A percentile compares a stretch with the other conserved stretches of the same genome.
Evolutionary conservation across 1,140 invertebrate genomes (phyloP).

Genomic region (Zaprionus lachaisei): DNA sequence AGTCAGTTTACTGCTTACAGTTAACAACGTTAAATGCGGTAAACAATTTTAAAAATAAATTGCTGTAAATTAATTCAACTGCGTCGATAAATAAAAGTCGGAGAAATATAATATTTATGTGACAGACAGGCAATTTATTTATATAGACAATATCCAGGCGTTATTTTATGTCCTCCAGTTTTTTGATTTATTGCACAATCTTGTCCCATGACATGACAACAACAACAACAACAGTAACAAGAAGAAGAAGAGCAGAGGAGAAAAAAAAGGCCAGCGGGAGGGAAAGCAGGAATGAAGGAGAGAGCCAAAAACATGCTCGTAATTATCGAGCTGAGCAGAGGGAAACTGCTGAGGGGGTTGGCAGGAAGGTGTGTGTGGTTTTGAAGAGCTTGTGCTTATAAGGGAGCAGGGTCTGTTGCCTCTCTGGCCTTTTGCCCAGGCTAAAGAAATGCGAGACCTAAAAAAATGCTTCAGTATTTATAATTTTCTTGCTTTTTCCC

Average conservation of each 20-base stretch:
- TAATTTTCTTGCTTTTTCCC: constrained; percentile 13
- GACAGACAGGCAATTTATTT: constrained; percentile 33
- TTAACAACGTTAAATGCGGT: neutral
- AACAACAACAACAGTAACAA: constrained; percentile 18
- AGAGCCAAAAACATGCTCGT: constrained; percentile 39
- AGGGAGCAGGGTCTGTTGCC: neutral
- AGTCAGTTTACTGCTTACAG: neutral
- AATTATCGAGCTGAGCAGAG: constrained; percentile 40
- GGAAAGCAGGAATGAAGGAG: neutral
- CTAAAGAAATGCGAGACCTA: constrained; percentile 9
- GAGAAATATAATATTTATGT: constrained; percentile 44
- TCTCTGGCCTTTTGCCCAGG: constrained; percentile 41
- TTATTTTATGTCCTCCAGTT: constrained; percentile 58
- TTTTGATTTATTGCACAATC: constrained; percentile 73
- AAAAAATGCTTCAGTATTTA: constrained; percentile 12
- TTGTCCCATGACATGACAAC: constrained; percentile 64
- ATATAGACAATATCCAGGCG: constrained; percentile 39
- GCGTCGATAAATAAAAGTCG: constrained; percentile 33
- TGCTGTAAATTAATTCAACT: constrained; percentile 8
- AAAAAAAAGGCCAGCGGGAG: neutral
- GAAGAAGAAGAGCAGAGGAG: constrained; percentile 11
- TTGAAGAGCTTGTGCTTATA: neutral
- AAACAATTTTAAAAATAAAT: constrained; percentile 7
- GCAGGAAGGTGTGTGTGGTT: neutral
- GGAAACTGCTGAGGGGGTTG: neutral